Conservation (phyloP, 2,113 vertebrate species). For the Vicugna pacos region DNA sequence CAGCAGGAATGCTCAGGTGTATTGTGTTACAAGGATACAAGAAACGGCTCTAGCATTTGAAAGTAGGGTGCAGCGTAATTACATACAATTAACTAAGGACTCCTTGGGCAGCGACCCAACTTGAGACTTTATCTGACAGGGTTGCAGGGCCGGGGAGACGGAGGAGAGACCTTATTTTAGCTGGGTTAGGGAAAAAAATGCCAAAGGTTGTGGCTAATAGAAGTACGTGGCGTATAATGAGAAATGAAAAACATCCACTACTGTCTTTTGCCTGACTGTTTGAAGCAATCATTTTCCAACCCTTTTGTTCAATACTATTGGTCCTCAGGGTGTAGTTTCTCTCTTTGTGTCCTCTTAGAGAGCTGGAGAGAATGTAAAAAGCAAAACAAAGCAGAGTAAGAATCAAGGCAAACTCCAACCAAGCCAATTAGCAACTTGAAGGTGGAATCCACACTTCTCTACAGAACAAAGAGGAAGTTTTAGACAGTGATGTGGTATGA, state of each 20-base stretch:
- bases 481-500: not conserved
- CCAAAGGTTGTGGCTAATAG: not conserved
- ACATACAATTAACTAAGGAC: constrained; percentile 87
- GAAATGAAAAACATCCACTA: not conserved
- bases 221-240: not conserved
- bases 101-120: constrained; percentile 83
- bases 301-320: not conserved
- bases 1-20: not conserved
- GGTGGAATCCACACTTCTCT: not conserved
- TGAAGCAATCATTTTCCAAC: not conserved
- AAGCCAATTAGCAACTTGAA: not conserved
- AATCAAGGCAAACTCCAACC: not conserved
- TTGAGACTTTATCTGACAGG: not conserved
- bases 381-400: not conserved
- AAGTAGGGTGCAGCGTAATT: constrained; percentile 84
- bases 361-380: not conserved
- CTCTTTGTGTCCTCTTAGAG: not conserved
- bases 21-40: constrained; percentile 30
- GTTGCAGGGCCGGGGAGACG: not conserved
- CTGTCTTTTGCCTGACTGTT: not conserved
- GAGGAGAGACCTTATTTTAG: not conserved
- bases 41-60: constrained; percentile 80
- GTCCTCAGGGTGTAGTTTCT: no score
- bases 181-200: not conserved
- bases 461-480: not conserved